Evolutionary conservation across 1,140 invertebrate genomes (phyloP), one percentile per base, ranked within the genome.

Genomic region (Homarus americanus): DNA sequence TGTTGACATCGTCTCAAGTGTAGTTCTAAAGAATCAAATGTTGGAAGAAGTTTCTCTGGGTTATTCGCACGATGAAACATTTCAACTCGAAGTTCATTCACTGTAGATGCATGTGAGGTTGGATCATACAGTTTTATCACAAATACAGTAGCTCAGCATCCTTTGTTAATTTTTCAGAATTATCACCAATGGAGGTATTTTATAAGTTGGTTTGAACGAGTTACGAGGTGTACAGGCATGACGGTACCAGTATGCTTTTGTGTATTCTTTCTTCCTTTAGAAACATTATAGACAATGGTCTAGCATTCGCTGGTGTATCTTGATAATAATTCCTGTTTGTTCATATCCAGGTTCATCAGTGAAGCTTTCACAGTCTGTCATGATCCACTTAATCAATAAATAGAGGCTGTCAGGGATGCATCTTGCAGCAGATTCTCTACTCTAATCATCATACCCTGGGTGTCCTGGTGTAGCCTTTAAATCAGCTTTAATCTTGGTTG

Each of bases 401-500:
- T 78, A 78, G 20, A 78, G 38, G 38, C 75, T 78, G 34, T 78
- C 75, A 78, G 75, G 75, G 7, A 78, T 38, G 38, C 32, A 78
- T 12, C 4, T 78, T 78, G 28, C 75, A 34, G 38, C 32, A 38
- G 32, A 7, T 78, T 36, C 75, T 78, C 38, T 20, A 78, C 38
- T 78, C n/a, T 34, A 36, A 36, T 78, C 38, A 5, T 78, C 24
- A 78, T 78, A 78, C 20, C 10, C 38, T 34, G 38, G n/a, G 38
- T 34, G 75, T n/a, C 32, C 32, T 34, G 75, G 75, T 78, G 38
- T 78, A 78, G 75, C 32, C 75, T 36, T 78, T 20, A 10, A 36
- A 78, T 78, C 32, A 34, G 32, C 38, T 24, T 78, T 78, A 34
- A 78, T 78, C 75, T 38, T 78, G 75, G 38, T 24, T 36, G 75